Conservation (phyloP, 1,140 invertebrate genomes). For the Leptinotarsa undecemlineata region DNA sequence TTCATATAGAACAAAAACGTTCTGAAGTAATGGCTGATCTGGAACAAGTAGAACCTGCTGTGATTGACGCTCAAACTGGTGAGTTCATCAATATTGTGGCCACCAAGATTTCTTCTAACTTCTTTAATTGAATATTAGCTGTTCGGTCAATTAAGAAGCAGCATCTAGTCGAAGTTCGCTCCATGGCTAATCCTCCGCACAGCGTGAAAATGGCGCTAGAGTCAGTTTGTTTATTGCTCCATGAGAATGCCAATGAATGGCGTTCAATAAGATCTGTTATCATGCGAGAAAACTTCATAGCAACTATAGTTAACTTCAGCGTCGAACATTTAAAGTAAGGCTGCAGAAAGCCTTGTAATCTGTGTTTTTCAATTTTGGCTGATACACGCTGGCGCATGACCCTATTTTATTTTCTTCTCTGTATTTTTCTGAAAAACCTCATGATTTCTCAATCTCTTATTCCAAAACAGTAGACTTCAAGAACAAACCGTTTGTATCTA, state of each 20-base stretch:
- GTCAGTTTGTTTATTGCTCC: constrained; percentile 91
- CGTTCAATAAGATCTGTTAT: constrained; percentile 90
- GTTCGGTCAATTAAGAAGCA: constrained; percentile 97
- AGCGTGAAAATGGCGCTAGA: constrained; percentile 93
- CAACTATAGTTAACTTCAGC: constrained; percentile 96
- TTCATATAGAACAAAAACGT: constrained; percentile 90
- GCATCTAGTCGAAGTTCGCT: constrained; percentile 91
- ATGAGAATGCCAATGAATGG: constrained; percentile 90
- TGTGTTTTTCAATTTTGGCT: constrained; percentile 36
- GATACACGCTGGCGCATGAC: constrained; percentile 44
- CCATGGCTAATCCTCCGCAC: constrained; percentile 92
- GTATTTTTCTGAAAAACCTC: neutral
- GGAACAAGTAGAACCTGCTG: constrained; percentile 96
- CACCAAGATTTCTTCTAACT: neutral
- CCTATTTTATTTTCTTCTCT: constrained; percentile 16
- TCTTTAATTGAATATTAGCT: constrained; percentile 63
- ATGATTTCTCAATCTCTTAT: no score
- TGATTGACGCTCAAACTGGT: constrained; percentile 97
- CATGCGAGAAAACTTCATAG: constrained; percentile 98
- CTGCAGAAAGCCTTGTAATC: constrained; percentile 19
- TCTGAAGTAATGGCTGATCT: constrained; percentile 93
- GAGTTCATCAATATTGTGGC: constrained; percentile 49
- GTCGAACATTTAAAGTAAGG: constrained; percentile 89
- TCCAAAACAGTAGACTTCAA: no score
- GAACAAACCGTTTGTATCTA: no score